Conservation (phyloP, 2,888 invertebrate genomes). For the Machimus rusticus region DNA sequence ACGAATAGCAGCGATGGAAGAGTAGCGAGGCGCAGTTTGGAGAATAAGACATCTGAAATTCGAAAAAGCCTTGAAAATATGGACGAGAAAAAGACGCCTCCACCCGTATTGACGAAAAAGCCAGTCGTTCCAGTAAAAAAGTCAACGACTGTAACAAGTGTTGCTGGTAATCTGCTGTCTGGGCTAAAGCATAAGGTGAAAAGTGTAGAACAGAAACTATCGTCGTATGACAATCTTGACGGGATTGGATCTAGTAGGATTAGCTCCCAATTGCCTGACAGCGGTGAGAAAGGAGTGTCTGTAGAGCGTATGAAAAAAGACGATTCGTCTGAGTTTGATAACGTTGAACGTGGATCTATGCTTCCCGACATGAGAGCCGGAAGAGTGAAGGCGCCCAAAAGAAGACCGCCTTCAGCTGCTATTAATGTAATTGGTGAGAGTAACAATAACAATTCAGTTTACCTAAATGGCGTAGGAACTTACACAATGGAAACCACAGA, state of each 20-base stretch:
- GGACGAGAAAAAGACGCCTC: constrained; percentile 63
- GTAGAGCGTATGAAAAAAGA: constrained; percentile 56
- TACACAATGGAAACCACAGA: constrained; percentile 54
- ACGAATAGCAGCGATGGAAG: constrained; percentile 45
- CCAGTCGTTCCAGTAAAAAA: constrained; percentile 74
- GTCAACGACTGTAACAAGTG: constrained; percentile 69
- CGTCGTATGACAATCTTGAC: constrained; percentile 62
- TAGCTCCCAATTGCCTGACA: constrained; percentile 52
- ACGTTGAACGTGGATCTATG: constrained; percentile 70
- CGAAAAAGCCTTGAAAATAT: constrained; percentile 60
- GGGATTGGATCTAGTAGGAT: constrained; percentile 64
- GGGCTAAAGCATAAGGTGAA: constrained; percentile 70
- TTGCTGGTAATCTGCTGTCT: constrained; percentile 67
- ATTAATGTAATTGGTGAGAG: constrained; percentile 59
- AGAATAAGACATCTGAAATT: constrained; percentile 53
- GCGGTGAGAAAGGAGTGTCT: constrained; percentile 52
- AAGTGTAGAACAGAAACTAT: constrained; percentile 66
- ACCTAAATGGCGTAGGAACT: constrained; percentile 56
- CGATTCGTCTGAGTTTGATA: constrained; percentile 67
- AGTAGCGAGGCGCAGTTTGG: constrained; percentile 44
- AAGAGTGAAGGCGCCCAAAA: constrained; percentile 66
- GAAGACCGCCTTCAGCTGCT: constrained; percentile 69
- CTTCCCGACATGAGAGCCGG: constrained; percentile 73
- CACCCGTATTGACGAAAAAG: constrained; percentile 68
- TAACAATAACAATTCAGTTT: constrained; percentile 57